Conservation (phyloP, 2,113 vertebrate species). For the Oxyura jamaicensis region DNA sequence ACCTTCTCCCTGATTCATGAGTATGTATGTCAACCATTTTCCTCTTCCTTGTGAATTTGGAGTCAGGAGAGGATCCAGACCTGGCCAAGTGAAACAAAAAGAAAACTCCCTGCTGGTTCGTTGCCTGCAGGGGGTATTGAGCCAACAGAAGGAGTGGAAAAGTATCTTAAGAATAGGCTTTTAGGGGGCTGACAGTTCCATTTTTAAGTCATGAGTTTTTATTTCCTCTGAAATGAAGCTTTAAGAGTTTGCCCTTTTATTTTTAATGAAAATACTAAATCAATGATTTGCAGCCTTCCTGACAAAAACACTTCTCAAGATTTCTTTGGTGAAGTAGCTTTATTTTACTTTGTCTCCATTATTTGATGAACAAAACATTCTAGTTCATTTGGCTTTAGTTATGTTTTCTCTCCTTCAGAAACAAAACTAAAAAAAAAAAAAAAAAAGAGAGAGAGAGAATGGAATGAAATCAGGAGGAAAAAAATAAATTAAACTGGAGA, state of each 20-base stretch:
- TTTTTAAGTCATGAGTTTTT: neutral
- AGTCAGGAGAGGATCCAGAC: neutral
- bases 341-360: neutral
- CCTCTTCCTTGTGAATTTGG: neutral
- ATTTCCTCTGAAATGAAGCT: neutral
- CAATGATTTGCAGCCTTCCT: neutral
- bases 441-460: neutral
- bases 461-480: neutral
- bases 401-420: neutral
- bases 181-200: neutral
- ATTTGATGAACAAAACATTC: neutral
- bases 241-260: neutral
- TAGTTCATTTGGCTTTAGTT: neutral
- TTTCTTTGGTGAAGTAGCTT: neutral
- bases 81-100: neutral
- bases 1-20: neutral
- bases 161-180: neutral
- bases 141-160: neutral
- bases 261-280: slow-evolving; percentile 22
- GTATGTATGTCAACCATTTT: neutral
- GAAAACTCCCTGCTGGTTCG: neutral
- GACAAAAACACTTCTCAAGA: neutral
- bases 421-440: neutral
- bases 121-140: neutral
- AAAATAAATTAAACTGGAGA: neutral